These are phyloP conservation scores for Eupsittula cactorum DNA, from an alignment of 2,113 vertebrate genomes.

Conservation along the genomic window DNA sequence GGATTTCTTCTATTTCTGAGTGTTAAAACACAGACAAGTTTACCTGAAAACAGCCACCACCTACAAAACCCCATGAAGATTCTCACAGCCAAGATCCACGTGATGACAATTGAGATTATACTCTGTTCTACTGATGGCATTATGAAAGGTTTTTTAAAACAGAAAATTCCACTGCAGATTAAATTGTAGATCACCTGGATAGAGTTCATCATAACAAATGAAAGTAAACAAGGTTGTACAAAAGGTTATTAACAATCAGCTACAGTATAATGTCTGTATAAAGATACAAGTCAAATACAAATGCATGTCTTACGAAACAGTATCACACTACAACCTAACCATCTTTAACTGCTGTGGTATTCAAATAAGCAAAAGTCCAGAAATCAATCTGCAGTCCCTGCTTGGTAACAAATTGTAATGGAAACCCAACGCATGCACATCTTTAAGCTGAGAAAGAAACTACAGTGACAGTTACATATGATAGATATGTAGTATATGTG, in stretches of 20 bases:
- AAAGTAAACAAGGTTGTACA: background rate
- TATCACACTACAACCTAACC: background rate
- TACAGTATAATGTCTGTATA: background rate
- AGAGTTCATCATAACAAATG: background rate
- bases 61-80: background rate
- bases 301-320: background rate
- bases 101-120: background rate
- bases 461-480: background rate
- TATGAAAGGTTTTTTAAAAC: background rate
- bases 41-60: background rate
- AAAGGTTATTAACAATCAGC: background rate
- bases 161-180: background rate
- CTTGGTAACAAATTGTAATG: background rate
- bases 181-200: background rate
- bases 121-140: background rate
- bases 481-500: background rate
- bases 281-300: background rate
- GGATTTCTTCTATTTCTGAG: constrained; percentile 88
- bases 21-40: constrained; percentile 30
- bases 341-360: background rate
- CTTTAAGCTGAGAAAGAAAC: background rate
- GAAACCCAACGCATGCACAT: background rate
- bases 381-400: background rate
- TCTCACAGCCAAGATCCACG: background rate
- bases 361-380: background rate